Base-by-base conservation (phyloP, 2,797 vertebrate species). In the Diplodus sargus region DNA sequence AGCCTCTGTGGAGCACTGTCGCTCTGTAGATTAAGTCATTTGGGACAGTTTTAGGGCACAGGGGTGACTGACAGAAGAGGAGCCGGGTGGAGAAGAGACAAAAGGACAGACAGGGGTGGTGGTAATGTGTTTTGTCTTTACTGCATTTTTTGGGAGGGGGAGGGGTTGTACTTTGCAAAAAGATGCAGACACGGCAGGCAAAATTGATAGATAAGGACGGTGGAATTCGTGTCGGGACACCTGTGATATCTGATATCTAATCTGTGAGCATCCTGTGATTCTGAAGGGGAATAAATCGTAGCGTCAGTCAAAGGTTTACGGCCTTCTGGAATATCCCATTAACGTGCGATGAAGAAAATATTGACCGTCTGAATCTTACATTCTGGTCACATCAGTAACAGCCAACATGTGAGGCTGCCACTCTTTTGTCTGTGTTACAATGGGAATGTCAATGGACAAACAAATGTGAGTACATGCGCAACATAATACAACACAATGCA, bases 21-120 rank as follows among this genome's bases (percentile, higher is more conserved):
- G 82, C 85, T 85, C 88, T 76, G 81, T 88, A 93, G 91, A 94
- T 93, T 90, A 94, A 94, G 89, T 91, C 88, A 91, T 95, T 90
- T 91, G 86, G 91, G 87, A 89, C 86, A 91, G 84, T 92, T 93
- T 90, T 84, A 91, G 90, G 91, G 85, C 90, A 90, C 52, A 6
- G 18, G 83, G 82, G 85, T 86, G 72, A 86, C 76, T 77, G 81
- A 83, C 87, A 78, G 76, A 76, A 67, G 71, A 72, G 67, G 79
- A 78, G 76, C 47, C 61, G 66, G 74, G 65, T 64, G 62, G 65
- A 56, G 75, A 74, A 57, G 73, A 65, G 81, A 83, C 82, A 89
- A 89, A 86, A 76, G 70, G 65, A 85, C 59, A 72, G 60, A 84
- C 58, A 68, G 64, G 62, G 65, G 61, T 70, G 43, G 74, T 74